Conservation (phyloP, 2,888 invertebrate genomes). For the Eupithecia subumbrata region DNA sequence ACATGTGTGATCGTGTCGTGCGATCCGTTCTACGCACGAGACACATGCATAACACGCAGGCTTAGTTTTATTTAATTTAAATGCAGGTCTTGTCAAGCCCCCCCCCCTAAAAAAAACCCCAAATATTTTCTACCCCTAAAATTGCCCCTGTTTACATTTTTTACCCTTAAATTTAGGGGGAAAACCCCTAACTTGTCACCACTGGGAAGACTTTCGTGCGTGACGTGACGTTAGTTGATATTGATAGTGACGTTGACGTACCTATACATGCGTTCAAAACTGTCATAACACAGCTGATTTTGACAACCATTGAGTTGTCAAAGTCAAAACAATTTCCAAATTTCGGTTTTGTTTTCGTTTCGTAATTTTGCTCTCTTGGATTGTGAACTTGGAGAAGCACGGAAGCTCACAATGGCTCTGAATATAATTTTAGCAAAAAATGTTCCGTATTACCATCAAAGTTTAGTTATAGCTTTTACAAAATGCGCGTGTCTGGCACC, state of each 20-base stretch:
- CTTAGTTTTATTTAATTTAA: too few species aligned
- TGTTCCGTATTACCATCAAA: conserved; percentile 27
- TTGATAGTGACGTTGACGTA: neutral
- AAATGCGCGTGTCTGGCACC: conserved; percentile 41
- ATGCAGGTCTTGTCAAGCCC: too few species aligned
- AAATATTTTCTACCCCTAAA: too few species aligned
- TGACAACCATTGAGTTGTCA: neutral
- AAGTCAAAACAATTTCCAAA: neutral
- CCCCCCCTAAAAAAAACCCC: too few species aligned
- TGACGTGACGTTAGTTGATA: too few species aligned
- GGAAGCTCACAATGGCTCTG: conserved; percentile 20
- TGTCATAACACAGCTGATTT: neutral
- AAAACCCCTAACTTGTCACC: too few species aligned
- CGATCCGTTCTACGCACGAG: too few species aligned
- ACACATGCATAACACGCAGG: too few species aligned
- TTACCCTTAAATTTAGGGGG: too few species aligned
- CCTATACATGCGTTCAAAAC: neutral
- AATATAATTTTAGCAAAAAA: conserved; percentile 31
- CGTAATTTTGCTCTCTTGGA: neutral
- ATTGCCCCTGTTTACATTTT: too few species aligned
- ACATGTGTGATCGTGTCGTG: too few species aligned
- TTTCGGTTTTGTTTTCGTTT: neutral
- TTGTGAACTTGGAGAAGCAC: neutral
- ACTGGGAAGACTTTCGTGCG: too few species aligned
- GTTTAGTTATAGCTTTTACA: conserved; percentile 43